Evolutionary conservation across 2,888 invertebrate genomes (phyloP), one percentile per base, ranked within the genome.

Genomic region (Adelphocoris suturalis): DNA sequence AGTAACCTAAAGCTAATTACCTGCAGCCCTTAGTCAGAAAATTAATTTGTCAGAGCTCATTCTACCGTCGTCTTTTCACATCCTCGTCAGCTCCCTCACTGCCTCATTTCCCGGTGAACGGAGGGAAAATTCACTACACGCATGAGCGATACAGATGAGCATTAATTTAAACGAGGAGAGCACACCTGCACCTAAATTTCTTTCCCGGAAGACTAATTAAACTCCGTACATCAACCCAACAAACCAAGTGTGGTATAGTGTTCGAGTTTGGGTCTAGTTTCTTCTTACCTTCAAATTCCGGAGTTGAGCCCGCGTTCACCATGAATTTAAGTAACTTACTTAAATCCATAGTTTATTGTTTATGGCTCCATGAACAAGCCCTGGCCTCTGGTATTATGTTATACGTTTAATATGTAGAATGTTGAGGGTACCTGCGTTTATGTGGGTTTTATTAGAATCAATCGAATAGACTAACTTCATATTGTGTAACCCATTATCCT

Each of bases 31-130:
- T 85, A 85, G 85, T 23, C 61, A 55, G 85, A 57, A 85, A 85
- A 85, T 85, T 85, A 85, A 85, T 85, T 85, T 85, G 85, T 85
- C 85, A 85, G 55, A 85, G 61, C 85, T 61, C 85, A 61, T 85
- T 57, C 85, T 19, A 37, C 85, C 55, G 19, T 84, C 85, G 46
- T 52, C 52, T 48, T 37, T 55, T 27, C 84, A 23, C 47, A 81
- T 47, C 76, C 76, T 37, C 76, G 5, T 23, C 76, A 23, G 3
- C 37, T 37, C 37, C 37, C 76, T 19, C 76, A 37, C 76, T 27
- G 9, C 76, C 76, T 37, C 76, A 27, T 37, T 37, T 19, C 46
- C 14, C 9, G 3, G 46, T n/a, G 78, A 78, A 78, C 78, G 14
- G 78, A 16, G 46, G n/a, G 78, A 78, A 78, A 78, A 78, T 78